A percentile compares a stretch with the other conserved stretches of the same genome.
phyloP scores from a whole-genome alignment of 2,888 invertebrate genomes.

The Amphimallon solstitiale region DNA sequence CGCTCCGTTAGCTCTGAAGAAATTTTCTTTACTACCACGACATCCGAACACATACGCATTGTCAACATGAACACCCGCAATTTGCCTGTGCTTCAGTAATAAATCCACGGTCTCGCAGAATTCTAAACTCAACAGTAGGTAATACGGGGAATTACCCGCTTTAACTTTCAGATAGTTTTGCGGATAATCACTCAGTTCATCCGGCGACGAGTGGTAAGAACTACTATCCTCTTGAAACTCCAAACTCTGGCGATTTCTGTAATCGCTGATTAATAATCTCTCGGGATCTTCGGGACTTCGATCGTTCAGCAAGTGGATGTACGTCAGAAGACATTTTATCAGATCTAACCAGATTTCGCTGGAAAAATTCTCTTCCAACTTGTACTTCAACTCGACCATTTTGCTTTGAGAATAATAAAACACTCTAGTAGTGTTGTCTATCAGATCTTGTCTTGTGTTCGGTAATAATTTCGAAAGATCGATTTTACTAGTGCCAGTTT shows the following conservation, averaged over 20 bases:
- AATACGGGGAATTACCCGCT: not conserved
- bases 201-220: not conserved
- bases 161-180: conserved; percentile 3
- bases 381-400: conserved; percentile 10
- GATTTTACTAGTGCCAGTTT: not conserved
- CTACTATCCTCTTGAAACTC: not conserved
- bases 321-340: conserved; percentile 1
- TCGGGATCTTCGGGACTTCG: conserved; percentile 1
- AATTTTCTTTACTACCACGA: conserved; percentile 14
- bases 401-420: conserved; percentile 13
- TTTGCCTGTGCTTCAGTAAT: not conserved
- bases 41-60: conserved; percentile 18
- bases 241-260: not conserved
- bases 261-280: not conserved
- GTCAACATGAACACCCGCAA: conserved; percentile 5
- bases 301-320: conserved; percentile 1
- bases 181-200: conserved; percentile 7
- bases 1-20: conserved; percentile 5
- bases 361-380: conserved; percentile 12
- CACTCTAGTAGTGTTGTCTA: conserved; percentile 2
- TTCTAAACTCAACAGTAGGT: not conserved
- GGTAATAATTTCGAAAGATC: conserved; percentile 19
- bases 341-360: conserved; percentile 13
- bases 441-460: not conserved
- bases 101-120: conserved; percentile 9